Evolutionary conservation across 2,888 invertebrate genomes (phyloP).

Genomic region (Diarsia dahlii): DNA sequence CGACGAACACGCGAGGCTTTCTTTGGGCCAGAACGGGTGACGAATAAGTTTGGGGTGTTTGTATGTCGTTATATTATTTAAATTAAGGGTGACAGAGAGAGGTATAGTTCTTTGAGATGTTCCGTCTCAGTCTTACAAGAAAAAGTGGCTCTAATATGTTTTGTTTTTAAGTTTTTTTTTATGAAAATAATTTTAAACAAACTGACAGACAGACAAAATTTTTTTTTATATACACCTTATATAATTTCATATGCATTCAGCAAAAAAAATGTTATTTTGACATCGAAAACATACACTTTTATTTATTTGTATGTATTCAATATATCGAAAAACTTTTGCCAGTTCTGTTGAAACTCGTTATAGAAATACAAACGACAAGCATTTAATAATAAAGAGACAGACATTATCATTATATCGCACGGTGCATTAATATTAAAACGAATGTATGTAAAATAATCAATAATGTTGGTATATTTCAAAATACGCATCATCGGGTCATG

Average conservation of each 20-base stretch:
- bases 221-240: too few species aligned
- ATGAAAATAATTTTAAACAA: too few species aligned
- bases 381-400: not conserved
- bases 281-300: too few species aligned
- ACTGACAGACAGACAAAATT: too few species aligned
- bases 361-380: not conserved
- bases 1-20: conserved; percentile 39
- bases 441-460: conserved; percentile 16
- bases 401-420: not conserved
- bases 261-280: too few species aligned
- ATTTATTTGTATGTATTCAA: too few species aligned
- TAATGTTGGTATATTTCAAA: conserved; percentile 24
- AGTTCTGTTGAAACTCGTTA: not conserved
- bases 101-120: not conserved
- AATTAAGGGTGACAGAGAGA: conserved; percentile 1
- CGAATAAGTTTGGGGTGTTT: conserved; percentile 9
- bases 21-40: conserved; percentile 1
- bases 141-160: not conserved
- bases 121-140: not conserved
- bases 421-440: conserved; percentile 8
- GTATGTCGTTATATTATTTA: conserved; percentile 21
- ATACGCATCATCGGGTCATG: conserved; percentile 1
- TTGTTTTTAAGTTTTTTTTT: too few species aligned
- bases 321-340: not conserved
- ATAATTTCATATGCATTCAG: too few species aligned